Percentiles rank a stretch among this genome's conserved stretches.
These are phyloP conservation scores for Dione vanillae DNA, from an alignment of 2,888 invertebrate species.

Conservation along the genomic window DNA sequence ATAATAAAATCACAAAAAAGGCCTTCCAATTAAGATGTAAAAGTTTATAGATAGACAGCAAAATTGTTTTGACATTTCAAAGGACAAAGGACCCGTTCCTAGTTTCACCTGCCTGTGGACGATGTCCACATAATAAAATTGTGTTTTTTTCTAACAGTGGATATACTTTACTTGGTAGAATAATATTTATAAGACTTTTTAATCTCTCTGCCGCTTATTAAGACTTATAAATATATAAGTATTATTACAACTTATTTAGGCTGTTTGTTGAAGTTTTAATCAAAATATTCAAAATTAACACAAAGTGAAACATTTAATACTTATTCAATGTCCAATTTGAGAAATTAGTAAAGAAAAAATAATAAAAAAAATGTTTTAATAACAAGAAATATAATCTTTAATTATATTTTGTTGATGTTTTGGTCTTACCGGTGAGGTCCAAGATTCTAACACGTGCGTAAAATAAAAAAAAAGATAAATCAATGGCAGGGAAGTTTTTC, in stretches of 20 bases:
- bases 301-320: too few species aligned
- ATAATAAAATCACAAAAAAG: constrained; percentile 13
- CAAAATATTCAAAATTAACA: too few species aligned
- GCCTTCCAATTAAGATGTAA: constrained; percentile 21
- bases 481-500: too few species aligned
- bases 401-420: too few species aligned
- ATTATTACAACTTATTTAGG: background rate
- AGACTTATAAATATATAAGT: background rate
- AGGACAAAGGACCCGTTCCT: constrained; percentile 40
- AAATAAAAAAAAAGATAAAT: too few species aligned
- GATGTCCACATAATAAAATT: constrained; percentile 34
- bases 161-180: background rate
- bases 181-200: constrained; percentile 1
- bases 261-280: too few species aligned
- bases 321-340: too few species aligned
- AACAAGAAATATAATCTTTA: too few species aligned
- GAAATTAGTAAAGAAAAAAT: too few species aligned
- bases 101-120: constrained; percentile 38
- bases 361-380: too few species aligned
- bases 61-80: constrained; percentile 40
- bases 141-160: constrained; percentile 1
- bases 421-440: too few species aligned
- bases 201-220: background rate
- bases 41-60: constrained; percentile 37
- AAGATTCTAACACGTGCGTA: too few species aligned